phyloP scores from a whole-genome alignment of 2,113 vertebrate genomes.

The Protobothrops flavoviridis region DNA sequence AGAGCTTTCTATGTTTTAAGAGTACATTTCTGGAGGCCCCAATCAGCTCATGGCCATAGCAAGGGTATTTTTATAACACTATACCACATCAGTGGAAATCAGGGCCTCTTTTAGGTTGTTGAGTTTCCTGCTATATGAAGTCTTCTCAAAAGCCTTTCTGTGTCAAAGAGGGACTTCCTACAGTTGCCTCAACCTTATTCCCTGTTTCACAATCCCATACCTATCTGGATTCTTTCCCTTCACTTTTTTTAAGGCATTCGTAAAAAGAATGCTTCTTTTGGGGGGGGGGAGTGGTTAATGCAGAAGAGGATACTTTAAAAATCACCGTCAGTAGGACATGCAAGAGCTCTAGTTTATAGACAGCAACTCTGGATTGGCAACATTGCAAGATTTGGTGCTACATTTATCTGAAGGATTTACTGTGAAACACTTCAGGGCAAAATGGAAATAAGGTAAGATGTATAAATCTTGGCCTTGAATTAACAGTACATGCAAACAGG shows the following conservation, averaged over 20 bases:
- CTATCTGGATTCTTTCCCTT: too few relatives aligned
- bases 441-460: neutral
- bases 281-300: accelerated
- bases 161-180: neutral
- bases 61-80: neutral
- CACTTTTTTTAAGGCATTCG: neutral
- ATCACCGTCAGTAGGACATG: neutral
- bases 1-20: neutral
- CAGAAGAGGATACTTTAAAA: neutral
- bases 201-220: neutral
- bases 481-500: neutral
- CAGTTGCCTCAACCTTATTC: neutral
- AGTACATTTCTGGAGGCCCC: neutral
- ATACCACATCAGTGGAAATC: neutral
- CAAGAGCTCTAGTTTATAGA: neutral
- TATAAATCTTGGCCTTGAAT: neutral
- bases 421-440: neutral
- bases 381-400: neutral
- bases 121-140: neutral
- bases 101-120: neutral
- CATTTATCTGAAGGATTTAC: neutral
- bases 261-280: neutral
- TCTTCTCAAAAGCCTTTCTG: too few relatives aligned
- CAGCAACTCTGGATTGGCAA: neutral
- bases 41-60: neutral